Base-by-base conservation (phyloP, 2,797 vertebrate genomes). In the Vireo griseus region DNA sequence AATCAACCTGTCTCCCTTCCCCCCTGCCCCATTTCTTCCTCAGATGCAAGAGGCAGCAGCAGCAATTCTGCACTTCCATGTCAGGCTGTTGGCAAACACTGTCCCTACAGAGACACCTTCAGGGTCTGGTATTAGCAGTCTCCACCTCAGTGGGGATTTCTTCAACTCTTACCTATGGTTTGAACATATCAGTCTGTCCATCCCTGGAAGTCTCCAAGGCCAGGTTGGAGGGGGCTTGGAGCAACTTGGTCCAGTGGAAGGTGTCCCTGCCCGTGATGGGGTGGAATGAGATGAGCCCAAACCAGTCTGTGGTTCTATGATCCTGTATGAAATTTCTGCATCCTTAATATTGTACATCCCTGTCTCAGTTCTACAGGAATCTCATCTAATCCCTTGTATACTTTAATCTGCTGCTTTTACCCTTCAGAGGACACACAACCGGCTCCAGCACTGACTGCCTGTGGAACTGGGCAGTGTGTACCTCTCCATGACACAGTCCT, bases 361-460 rank as follows among this genome's bases (percentile, higher is more conserved):
- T 75, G 29, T 59, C 45, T 85, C 58, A 82, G 66, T 25, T 63
- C 31, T 62, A 25, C 31, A 16, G 3, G 24, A 42, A 55, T 45
- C 54, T 0, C 0, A 25, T 67, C 63, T 59, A 35, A 61, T 44
- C 18, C 35, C 68, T 40, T 50, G 8, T 18, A 16, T 25, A 11
- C n/a, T 45, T 51, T 19, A 67, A 28, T 20, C 62, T 61, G 45
- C 45, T 65, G 31, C 47, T 84, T 65, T 74, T 28, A 28, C 47
- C 35, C 26, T 18, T 18, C 25, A 24, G 85, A 51, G 33, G 39
- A 67, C 0, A 0, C 2, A 6, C 6, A 7, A 2, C 17, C 31
- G 18, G 20, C 51, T 52, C 13, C 25, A 6, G 33, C 7, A 2
- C 39, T 40, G 24, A 2, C 8, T 50, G 28, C 8, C 22, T 13